These are phyloP conservation scores for Knipowitschia caucasica DNA, from an alignment of 2,797 vertebrate genomes.

Conservation along the genomic window DNA sequence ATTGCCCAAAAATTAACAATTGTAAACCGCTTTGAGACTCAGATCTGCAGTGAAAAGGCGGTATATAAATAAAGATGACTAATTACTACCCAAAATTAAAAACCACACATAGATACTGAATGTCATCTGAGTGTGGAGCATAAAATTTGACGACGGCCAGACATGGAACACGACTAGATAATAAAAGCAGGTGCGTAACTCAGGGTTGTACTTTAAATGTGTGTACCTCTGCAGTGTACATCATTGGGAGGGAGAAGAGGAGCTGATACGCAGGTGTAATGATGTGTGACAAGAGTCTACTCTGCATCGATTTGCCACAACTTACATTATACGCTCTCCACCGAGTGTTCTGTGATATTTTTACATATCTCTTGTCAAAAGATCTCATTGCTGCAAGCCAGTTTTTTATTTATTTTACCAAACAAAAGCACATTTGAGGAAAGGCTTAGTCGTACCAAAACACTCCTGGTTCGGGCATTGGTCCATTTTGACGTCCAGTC, in stretches of 20 bases:
- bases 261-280: conserved; percentile 58
- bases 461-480: no score
- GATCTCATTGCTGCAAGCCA: conserved; percentile 22
- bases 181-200: conserved; percentile 21
- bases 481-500: background rate
- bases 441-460: background rate
- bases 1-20: no score
- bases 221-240: conserved; percentile 19
- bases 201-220: conserved; percentile 39
- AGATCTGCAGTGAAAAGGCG: no score
- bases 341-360: conserved; percentile 13
- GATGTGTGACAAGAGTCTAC: conserved; percentile 57
- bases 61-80: no score
- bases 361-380: conserved; percentile 16
- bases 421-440: conserved; percentile 13
- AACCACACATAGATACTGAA: no score
- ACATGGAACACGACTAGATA: no score
- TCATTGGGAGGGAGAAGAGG: conserved; percentile 27
- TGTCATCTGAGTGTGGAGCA: no score
- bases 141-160: no score
- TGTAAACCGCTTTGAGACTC: no score
- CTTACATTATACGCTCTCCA: conserved; percentile 4
- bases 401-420: conserved; percentile 1
- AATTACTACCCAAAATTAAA: no score
- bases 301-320: conserved; percentile 53